A percentile compares a stretch with the other conserved stretches of the same genome.
These are phyloP conservation scores for Mythimna vitellina DNA, from an alignment of 2,888 invertebrate genomes.

Conservation along the genomic window DNA sequence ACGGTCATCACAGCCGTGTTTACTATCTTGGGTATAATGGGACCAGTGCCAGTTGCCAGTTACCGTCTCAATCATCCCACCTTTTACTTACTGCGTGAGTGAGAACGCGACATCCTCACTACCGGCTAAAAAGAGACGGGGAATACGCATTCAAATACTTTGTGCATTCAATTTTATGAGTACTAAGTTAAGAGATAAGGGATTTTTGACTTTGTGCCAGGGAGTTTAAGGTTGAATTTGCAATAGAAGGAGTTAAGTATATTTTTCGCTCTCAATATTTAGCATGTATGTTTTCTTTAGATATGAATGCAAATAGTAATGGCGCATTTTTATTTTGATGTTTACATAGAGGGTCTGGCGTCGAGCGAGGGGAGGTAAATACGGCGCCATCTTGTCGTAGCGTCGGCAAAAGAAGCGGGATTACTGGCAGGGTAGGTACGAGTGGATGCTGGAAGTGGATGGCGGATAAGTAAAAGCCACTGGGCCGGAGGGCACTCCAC, in stretches of 20 bases:
- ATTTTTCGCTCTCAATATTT: conserved; percentile 84
- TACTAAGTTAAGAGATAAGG: conserved; percentile 45
- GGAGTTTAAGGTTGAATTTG: conserved; percentile 61
- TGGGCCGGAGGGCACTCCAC: conserved; percentile 59
- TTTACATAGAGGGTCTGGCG: conserved; percentile 87
- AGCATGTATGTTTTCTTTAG: conserved; percentile 90
- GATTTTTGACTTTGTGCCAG: background rate
- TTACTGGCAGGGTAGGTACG: conserved; percentile 60
- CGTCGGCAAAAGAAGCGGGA: conserved; percentile 80
- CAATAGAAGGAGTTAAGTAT: conserved; percentile 45
- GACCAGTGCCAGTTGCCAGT: conserved; percentile 90
- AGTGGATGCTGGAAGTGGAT: conserved; percentile 46
- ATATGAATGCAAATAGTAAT: conserved; percentile 91
- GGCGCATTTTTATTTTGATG: conserved; percentile 90
- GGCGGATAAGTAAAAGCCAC: conserved; percentile 75
- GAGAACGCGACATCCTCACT: conserved; percentile 64
- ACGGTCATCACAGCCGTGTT: conserved; percentile 74
- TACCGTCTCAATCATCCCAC: conserved; percentile 89
- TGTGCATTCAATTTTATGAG: conserved; percentile 81
- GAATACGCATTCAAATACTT: conserved; percentile 80
- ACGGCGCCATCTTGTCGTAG: conserved; percentile 87
- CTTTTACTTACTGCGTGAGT: conserved; percentile 85
- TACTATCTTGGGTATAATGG: conserved; percentile 87
- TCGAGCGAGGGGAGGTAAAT: conserved; percentile 73
- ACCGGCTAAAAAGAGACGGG: conserved; percentile 70